phyloP scores from a whole-genome alignment of 1,140 invertebrate genomes.

The Grapholita molesta region DNA sequence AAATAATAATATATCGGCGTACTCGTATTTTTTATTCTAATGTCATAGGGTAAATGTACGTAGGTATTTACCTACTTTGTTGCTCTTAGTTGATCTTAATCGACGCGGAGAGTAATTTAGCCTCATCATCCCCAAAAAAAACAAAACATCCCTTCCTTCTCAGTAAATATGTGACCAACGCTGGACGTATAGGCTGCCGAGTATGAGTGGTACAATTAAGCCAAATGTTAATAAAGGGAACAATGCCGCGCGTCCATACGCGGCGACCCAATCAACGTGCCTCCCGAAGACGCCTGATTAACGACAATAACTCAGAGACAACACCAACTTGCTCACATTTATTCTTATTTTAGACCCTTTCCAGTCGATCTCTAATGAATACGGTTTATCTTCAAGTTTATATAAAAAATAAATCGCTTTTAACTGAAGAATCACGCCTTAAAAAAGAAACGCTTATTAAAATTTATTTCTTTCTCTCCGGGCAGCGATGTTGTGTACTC shows the following conservation, averaged over 20 bases:
- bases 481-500: constrained; percentile 73
- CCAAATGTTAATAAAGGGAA: constrained; percentile 50
- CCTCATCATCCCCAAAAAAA: constrained; percentile 12
- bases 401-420: constrained; percentile 78
- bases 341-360: constrained; percentile 74
- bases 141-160: background rate
- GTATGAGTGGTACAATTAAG: constrained; percentile 43
- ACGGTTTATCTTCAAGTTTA: constrained; percentile 76
- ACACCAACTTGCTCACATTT: constrained; percentile 68
- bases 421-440: constrained; percentile 78
- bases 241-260: constrained; percentile 43
- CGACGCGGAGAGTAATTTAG: background rate
- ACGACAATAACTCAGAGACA: constrained; percentile 72
- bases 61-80: background rate
- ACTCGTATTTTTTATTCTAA: too few species aligned
- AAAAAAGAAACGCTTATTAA: constrained; percentile 79
- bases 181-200: constrained; percentile 36
- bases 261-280: constrained; percentile 53
- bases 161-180: constrained; percentile 8
- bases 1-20: too few species aligned
- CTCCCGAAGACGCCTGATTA: constrained; percentile 56
- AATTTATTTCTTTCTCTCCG: constrained; percentile 77
- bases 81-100: background rate
- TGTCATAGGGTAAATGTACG: background rate
- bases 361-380: constrained; percentile 77